Evolutionary conservation across 2,113 vertebrate genomes (phyloP).

Genomic region (Equus przewalskii): DNA sequence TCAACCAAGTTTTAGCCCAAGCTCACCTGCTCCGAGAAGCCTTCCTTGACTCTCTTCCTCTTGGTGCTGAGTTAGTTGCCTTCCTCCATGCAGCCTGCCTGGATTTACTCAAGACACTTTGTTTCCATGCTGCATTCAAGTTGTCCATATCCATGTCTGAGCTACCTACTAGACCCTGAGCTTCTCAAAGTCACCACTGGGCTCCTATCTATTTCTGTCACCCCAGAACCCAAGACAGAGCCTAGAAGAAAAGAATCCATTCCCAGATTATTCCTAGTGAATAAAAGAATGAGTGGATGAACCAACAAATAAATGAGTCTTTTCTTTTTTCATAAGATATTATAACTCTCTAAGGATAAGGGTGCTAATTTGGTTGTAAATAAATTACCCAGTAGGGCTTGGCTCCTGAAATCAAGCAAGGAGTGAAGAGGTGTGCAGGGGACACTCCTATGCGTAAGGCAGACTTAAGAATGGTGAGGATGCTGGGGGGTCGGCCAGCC

Average conservation of each 20-base stretch:
- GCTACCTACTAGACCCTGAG: fast-evolving
- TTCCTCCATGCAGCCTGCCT: fast-evolving
- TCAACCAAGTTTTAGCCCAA: neutral
- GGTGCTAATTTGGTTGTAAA: neutral
- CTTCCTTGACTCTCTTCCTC: neutral
- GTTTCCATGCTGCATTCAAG: fast-evolving
- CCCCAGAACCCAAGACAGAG: neutral
- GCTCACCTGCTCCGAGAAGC: neutral
- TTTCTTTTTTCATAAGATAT: neutral
- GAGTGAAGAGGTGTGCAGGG: fast-evolving
- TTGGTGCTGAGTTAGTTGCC: neutral
- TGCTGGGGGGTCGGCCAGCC: neutral
- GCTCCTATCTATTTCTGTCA: neutral
- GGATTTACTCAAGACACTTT: fast-evolving
- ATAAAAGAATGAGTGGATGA: neutral
- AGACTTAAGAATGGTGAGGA: fast-evolving
- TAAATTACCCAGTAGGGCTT: too few species aligned
- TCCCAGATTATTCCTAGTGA: neutral
- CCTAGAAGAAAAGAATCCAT: neutral
- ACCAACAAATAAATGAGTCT: too few species aligned
- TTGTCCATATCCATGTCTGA: neutral
- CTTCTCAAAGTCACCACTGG: fast-evolving
- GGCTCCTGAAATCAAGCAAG: neutral
- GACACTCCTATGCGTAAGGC: fast-evolving
- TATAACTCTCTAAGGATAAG: neutral